Evolutionary conservation across 30 jellyfish, hydroid and myxozoan species (phyloP), one percentile per base, ranked within the genome.

Genomic region (Aurelia aurita): DNA sequence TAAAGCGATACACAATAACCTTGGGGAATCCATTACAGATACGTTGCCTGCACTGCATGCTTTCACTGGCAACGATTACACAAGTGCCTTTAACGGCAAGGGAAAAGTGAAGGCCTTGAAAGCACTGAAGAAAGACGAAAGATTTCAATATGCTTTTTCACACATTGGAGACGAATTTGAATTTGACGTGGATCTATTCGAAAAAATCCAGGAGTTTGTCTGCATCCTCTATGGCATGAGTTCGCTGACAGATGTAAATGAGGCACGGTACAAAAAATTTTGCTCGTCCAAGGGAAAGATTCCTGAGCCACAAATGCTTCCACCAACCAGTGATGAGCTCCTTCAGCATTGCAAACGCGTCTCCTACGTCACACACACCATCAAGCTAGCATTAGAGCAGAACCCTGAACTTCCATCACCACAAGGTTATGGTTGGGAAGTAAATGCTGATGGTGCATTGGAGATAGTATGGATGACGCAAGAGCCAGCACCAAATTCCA

Each of bases 281-380:
- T 85, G 95, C 71, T 15, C 71, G 22, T 13, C 72, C 15, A 85
- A 60, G 61, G 69, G 45, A 45, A 85, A 74, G 29, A 25, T 74
- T 10, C 95, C 95, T 7, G 95, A 85, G 68, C 95, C 95, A 5
- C 85, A 75, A 27, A 32, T 69, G 86, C 86, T 73, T 18, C 95
- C 90, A 58, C 90, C 84, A 21, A 85, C 91, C 28, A 31, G 46
- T 7, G 95, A 75, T 66, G 91, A 58, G 39, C 76, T 80, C 23
- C 75, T 65, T 19, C 89, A 47, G 58, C 89, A 80, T 67, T 65
- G 58, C 29, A 80, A 80, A 74, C 74, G 85, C 21, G 95, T 72
- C 54, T 23, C 77, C 54, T 83, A 23, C 74, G 80, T 58, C 19
- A 83, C 93, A 15, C 70, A 69, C 34, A 34, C 58, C 14, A 58